Conservation (phyloP, 2,888 invertebrate species). For the Ophioninae sp. region DNA sequence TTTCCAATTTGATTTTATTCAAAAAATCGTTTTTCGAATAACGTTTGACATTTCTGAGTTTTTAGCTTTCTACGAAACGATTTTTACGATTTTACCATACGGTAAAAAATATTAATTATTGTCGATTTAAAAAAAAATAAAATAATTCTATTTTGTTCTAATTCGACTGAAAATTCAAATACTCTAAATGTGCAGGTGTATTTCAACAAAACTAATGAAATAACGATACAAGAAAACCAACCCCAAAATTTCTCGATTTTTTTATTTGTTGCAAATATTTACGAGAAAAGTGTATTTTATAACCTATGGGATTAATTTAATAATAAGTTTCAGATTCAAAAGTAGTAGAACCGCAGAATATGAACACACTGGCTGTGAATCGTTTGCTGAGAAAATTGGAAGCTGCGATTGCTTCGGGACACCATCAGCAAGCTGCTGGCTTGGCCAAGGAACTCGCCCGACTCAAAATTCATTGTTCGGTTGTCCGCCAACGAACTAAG, state of each 20-base stretch:
- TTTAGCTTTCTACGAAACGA: no score
- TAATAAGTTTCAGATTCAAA: not conserved
- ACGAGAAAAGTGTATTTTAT: not conserved
- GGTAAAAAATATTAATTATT: not conserved
- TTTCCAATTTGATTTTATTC: not conserved
- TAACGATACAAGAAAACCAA: no score
- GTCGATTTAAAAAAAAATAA: not conserved
- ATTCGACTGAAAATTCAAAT: no score
- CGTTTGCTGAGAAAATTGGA: conserved; percentile 87
- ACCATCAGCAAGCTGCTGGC: conserved; percentile 88
- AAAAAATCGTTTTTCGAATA: not conserved
- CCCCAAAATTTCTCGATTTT: not conserved
- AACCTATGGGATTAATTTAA: not conserved
- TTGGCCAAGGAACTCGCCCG: conserved; percentile 90
- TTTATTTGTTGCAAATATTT: not conserved
- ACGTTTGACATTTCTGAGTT: not conserved
- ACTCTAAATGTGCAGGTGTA: not conserved
- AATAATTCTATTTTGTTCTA: no score
- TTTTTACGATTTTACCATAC: no score
- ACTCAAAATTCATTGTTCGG: conserved; percentile 89
- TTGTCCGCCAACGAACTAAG: conserved; percentile 81
- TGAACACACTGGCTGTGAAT: conserved; percentile 85
- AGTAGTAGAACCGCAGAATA: conserved; percentile 71
- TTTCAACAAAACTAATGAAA: not conserved
- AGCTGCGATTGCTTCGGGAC: conserved; percentile 89